Evolutionary conservation across 1,140 invertebrate genomes (phyloP), one percentile per base, ranked within the genome.

Genomic region (Heliconius melpomene): DNA sequence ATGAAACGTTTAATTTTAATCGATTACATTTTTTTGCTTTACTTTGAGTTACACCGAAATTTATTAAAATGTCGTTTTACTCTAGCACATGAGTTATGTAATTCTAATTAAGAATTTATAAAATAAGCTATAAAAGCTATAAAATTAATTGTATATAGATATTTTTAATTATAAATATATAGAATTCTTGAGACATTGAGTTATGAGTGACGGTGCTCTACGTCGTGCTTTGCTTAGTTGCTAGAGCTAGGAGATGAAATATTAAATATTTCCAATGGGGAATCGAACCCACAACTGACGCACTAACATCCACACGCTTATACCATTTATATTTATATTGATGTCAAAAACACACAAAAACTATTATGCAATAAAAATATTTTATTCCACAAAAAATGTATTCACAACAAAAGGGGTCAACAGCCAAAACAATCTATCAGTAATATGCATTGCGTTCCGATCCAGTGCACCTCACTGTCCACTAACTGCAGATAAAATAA

Each of bases 371-470:
- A 72, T n/a, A 72, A 72, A 72, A 38, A 13, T 26, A 20, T 32
- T 72, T 72, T 72, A 20, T 32, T 72, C 8, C 7, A 52, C 16
- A 18, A 72, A 72, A 71, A 72, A 16, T n/a, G 8, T 36, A 32
- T 32, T 32, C 54, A 66, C 26, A 16, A 66, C 3, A 20, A 79
- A 74, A 70, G 36, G 26, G 72, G 20, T 75, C 73, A 71, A 72
- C 23, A 75, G 18, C 54, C 38, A 79, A 71, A 78, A 79, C 78
- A 54, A 79, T 79, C 38, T 74, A 79, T 75, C 73, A 74, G 54
- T 79, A 79, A 79, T 75, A 79, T 74, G 16, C 78, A 74, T 75
- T n/a, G 74, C 73, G 78, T 52, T 75, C 46, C 73, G 78, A 11
- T 79, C 46, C 57, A 75, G 11, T 26, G 78, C 50, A 52, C 50